These are phyloP conservation scores for Parazoanthus swiftii DNA, from an alignment of 92 coral and sea anemone species.

Conservation along the genomic window DNA sequence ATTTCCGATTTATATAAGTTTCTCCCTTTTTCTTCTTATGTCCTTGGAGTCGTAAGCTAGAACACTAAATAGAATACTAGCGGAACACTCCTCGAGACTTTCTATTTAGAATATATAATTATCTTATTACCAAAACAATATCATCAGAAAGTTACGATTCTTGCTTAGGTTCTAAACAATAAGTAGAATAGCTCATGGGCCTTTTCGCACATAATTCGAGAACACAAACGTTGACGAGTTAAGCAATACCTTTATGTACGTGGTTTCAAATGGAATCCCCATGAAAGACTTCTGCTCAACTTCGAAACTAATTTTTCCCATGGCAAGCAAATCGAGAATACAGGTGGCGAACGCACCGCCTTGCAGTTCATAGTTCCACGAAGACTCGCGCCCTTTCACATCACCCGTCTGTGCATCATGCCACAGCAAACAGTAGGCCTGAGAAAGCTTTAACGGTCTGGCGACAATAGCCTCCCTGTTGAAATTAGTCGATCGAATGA, in stretches of 20 bases:
- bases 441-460: constrained; percentile 39
- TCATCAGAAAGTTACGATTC: constrained; percentile 32
- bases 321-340: constrained; percentile 23
- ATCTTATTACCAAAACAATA: constrained; percentile 1
- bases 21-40: background rate
- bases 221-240: background rate
- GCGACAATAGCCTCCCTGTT: background rate
- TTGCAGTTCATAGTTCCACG: constrained; percentile 42
- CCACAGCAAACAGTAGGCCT: constrained; percentile 41
- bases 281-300: constrained; percentile 37
- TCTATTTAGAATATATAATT: background rate
- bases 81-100: background rate
- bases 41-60: background rate
- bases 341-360: constrained; percentile 41
- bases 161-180: background rate
- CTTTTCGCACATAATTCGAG: too few species aligned
- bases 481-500: constrained; percentile 37
- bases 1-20: background rate
- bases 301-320: constrained; percentile 35
- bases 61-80: background rate
- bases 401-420: constrained; percentile 43
- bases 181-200: too few species aligned
- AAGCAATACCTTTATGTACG: constrained; percentile 32
- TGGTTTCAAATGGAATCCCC: constrained; percentile 35
- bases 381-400: constrained; percentile 40